These are phyloP conservation scores for Aphelinus atriplicis DNA, from an alignment of 1,140 invertebrate species.

Conservation along the genomic window DNA sequence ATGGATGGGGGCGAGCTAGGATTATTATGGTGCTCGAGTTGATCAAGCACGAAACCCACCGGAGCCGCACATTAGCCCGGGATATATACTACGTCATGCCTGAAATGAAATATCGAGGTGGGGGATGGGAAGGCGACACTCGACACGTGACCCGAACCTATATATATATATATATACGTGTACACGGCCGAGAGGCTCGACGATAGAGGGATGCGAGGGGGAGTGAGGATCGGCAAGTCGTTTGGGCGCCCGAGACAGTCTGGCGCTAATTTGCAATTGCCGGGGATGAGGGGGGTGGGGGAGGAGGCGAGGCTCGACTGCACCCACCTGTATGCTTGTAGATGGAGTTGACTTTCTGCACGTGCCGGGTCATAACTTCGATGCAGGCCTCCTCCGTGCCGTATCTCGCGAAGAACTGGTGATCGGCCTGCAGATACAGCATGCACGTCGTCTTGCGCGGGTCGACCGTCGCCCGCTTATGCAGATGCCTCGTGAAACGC, in stretches of 20 bases:
- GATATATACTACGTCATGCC: too few species aligned
- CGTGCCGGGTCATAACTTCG: slow-evolving; percentile 93
- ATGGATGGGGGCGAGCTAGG: too few species aligned
- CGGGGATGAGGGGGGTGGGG: not conserved
- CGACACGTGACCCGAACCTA: too few species aligned
- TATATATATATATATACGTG: too few species aligned
- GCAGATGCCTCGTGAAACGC: slow-evolving; percentile 69
- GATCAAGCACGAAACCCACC: too few species aligned
- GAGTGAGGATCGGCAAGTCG: slow-evolving; percentile 16
- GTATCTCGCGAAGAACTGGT: slow-evolving; percentile 92
- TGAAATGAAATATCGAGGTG: too few species aligned
- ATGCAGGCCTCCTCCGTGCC: slow-evolving; percentile 94
- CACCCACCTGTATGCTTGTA: slow-evolving; percentile 85
- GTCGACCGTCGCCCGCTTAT: slow-evolving; percentile 80
- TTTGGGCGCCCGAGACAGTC: not conserved
- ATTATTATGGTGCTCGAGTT: too few species aligned
- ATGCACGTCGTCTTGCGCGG: slow-evolving; percentile 85
- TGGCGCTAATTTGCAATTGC: slow-evolving; percentile 23
- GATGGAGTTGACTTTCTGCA: slow-evolving; percentile 92
- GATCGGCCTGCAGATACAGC: slow-evolving; percentile 94
- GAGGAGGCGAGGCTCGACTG: too few species aligned
- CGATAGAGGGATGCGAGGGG: not conserved
- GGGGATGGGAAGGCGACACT: too few species aligned
- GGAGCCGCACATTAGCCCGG: too few species aligned
- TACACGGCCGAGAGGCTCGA: too few species aligned